Evolutionary conservation across 2,113 vertebrate genomes (phyloP).

Genomic region (Chionis minor): DNA sequence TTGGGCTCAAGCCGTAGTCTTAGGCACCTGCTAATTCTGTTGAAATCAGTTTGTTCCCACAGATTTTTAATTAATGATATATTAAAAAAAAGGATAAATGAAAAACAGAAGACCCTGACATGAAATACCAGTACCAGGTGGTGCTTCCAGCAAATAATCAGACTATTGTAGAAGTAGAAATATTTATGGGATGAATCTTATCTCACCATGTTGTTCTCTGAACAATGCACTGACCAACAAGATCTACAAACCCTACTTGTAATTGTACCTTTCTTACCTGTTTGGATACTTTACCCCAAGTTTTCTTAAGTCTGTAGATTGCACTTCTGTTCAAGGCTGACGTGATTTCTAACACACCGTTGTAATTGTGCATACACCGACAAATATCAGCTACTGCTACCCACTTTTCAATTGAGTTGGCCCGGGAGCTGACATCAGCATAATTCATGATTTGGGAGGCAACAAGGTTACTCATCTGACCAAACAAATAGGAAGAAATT

Average conservation of each 20-base stretch:
- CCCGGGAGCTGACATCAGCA: constrained; percentile 87
- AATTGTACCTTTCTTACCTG: constrained; percentile 76
- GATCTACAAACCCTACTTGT: neutral
- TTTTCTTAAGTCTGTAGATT: constrained; percentile 98
- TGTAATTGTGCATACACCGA: constrained; percentile 96
- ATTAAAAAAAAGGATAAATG: neutral
- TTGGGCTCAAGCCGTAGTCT: neutral
- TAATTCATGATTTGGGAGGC: constrained; percentile 98
- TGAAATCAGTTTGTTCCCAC: neutral
- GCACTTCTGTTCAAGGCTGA: constrained; percentile 98
- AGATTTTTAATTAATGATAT: neutral
- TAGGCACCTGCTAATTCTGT: neutral
- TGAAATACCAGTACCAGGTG: neutral
- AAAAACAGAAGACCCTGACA: neutral
- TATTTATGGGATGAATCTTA: neutral
- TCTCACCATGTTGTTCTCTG: neutral
- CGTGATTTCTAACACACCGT: constrained; percentile 95
- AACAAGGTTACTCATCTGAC: constrained; percentile 98
- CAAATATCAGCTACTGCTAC: constrained; percentile 97
- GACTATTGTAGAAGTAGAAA: neutral
- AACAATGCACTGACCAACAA: rapidly evolving
- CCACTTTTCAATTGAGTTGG: constrained; percentile 96
- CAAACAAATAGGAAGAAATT: neutral
- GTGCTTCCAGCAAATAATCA: neutral
- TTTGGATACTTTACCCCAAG: constrained; percentile 96